Percentiles rank a stretch among this genome's conserved stretches.
Conservation (phyloP, 2,797 vertebrate species). For the Anolis apletophallus region DNA sequence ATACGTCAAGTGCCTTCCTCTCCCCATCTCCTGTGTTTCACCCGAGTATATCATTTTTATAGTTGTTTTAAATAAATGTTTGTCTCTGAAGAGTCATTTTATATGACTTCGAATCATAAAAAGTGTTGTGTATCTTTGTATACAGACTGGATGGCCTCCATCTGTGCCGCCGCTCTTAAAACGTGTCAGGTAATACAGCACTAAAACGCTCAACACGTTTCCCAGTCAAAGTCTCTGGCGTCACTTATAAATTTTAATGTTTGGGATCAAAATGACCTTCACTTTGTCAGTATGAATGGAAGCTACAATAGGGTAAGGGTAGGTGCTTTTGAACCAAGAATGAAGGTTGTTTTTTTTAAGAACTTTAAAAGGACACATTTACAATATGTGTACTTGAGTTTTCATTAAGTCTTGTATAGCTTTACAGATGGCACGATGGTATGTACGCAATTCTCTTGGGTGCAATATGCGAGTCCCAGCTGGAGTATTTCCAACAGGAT, state of each 20-base stretch:
- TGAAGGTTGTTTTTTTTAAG: slow-evolving; percentile 47
- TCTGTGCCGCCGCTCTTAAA: slow-evolving; percentile 67
- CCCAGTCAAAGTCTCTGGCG: slow-evolving; percentile 54
- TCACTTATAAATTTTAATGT: slow-evolving; percentile 48
- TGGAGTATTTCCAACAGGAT: slow-evolving; percentile 76
- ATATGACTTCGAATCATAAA: slow-evolving; percentile 50
- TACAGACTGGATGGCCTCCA: slow-evolving; percentile 55
- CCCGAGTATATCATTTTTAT: slow-evolving; percentile 45
- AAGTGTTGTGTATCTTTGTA: slow-evolving; percentile 52
- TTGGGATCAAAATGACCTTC: slow-evolving; percentile 51
- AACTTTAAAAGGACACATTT: slow-evolving; percentile 42
- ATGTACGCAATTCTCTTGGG: slow-evolving; percentile 66
- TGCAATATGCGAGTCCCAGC: slow-evolving; percentile 59
- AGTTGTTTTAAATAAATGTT: slow-evolving; percentile 43
- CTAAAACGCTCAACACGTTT: slow-evolving; percentile 69
- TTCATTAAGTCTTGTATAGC: slow-evolving; percentile 57
- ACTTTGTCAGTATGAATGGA: slow-evolving; percentile 55
- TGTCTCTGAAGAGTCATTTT: slow-evolving; percentile 50
- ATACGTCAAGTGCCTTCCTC: not conserved
- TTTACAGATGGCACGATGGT: slow-evolving; percentile 70
- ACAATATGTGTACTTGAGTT: slow-evolving; percentile 56
- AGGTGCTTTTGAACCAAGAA: slow-evolving; percentile 47
- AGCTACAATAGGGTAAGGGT: slow-evolving; percentile 44
- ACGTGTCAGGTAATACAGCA: slow-evolving; percentile 51
- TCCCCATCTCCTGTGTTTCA: slow-evolving; percentile 16